Evolutionary conservation across 1,140 invertebrate genomes (phyloP).

Genomic region (Hylyphantes graminicola): DNA sequence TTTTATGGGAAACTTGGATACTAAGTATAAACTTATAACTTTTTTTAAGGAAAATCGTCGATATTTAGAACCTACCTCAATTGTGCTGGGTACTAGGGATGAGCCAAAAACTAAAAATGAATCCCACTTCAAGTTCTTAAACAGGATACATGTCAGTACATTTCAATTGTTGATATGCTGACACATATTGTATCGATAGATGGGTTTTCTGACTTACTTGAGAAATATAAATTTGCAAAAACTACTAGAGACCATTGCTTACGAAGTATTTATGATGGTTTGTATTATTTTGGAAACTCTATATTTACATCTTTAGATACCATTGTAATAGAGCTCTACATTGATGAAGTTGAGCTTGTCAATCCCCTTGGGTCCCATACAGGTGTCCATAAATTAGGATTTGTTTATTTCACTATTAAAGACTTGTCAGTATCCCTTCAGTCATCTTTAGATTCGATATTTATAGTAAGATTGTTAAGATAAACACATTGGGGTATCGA

Average conservation of each 20-base stretch:
- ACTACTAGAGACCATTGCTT: neutral
- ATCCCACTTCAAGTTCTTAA: constrained; percentile 4
- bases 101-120: neutral
- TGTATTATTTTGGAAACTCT: constrained; percentile 6
- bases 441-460: constrained; percentile 13
- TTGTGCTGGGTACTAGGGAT: constrained; percentile 10
- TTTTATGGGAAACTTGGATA: neutral
- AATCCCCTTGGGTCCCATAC: constrained; percentile 13
- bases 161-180: constrained; percentile 6
- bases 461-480: neutral
- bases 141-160: constrained; percentile 3
- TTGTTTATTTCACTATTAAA: constrained; percentile 27
- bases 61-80: neutral
- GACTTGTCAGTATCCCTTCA: constrained; percentile 16
- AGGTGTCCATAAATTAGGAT: constrained; percentile 16
- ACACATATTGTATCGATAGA: neutral
- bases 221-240: neutral
- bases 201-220: neutral
- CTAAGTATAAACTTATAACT: constrained; percentile 12
- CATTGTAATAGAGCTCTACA: constrained; percentile 20
- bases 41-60: neutral
- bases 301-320: constrained; percentile 2
- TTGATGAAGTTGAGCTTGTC: constrained; percentile 13
- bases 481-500: neutral
- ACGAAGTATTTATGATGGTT: constrained; percentile 10